phyloP scores from a whole-genome alignment of 1,140 invertebrate species.

The Dreissena polymorpha region DNA sequence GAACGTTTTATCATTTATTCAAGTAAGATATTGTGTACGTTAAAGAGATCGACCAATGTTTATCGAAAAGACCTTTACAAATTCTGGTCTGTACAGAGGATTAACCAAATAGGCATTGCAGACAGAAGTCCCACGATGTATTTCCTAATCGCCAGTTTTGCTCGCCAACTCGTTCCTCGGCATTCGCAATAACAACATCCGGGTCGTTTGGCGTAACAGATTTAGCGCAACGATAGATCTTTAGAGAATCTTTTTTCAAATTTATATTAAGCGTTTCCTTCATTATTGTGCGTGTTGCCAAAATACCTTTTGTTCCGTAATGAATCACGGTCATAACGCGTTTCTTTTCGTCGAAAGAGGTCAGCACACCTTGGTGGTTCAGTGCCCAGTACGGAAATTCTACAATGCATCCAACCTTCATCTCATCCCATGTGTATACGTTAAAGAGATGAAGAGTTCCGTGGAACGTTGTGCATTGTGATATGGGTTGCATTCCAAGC shows the following conservation, averaged over 20 bases:
- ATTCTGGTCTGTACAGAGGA: slow-evolving; percentile 42
- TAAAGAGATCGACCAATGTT: too few species aligned
- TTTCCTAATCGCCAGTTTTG: background rate
- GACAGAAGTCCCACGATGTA: background rate
- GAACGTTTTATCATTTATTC: too few species aligned
- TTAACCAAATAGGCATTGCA: background rate
- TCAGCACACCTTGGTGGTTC: slow-evolving; percentile 38
- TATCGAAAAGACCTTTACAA: too few species aligned
- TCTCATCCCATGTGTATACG: slow-evolving; percentile 13
- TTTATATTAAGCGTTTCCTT: slow-evolving; percentile 11
- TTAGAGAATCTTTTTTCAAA: slow-evolving; percentile 1
- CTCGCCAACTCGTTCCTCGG: background rate
- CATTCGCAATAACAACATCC: background rate
- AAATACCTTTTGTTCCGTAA: slow-evolving; percentile 35
- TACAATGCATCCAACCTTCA: slow-evolving; percentile 21
- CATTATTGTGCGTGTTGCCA: slow-evolving; percentile 31
- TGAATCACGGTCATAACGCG: slow-evolving; percentile 37
- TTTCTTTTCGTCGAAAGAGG: background rate
- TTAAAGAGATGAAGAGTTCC: slow-evolving; percentile 8
- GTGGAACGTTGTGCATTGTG: background rate
- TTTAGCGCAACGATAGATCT: slow-evolving; percentile 1
- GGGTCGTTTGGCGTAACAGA: background rate
- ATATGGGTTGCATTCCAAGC: background rate
- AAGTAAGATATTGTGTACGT: too few species aligned
- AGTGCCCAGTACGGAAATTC: slow-evolving; percentile 27